Base-by-base conservation (phyloP, 1,140 invertebrate genomes). In the Octopus sinensis region DNA sequence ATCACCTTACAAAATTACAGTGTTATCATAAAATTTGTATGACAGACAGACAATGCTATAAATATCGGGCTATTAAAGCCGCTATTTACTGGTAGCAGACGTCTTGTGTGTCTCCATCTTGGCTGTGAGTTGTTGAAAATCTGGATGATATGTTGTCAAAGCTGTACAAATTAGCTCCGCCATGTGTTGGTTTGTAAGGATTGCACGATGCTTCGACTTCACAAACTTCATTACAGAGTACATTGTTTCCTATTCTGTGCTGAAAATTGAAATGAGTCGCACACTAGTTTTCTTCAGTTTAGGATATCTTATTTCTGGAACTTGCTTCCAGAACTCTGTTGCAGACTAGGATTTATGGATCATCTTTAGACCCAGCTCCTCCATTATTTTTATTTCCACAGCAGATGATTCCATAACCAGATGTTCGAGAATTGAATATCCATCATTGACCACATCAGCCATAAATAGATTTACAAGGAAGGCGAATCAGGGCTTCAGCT, bases 381-480 rank as follows among this genome's bases (percentile, higher is more conserved):
- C 62, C 62, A 68, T 13, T 68, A 68, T 1, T 68, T 68, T n/a
- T 3, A 1, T 68, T 68, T 68, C 62, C n/a, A 68, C n/a, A 68
- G 62, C n/a, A 68, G 62, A 68, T 68, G 62, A 13, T 68, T 68
- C 62, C n/a, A n/a, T n/a, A 68, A 68, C 62, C 62, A 68, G 62
- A 68, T 12, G 62, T 68, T 68, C n/a, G 62, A 68, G 62, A 68
- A 68, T 68, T 13, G 1, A 3, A 68, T n/a, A 68, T 13, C 62
- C 62, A 68, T 68, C n/a, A n/a, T 68, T 68, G 62, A 68, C 62
- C 62, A 68, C 62, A 68, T 68, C 62, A 68, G 3, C 62, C 62
- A 68, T 68, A n/a, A 68, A 68, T 68, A n/a, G 62, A n/a, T 68
- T 68, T n/a, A 68, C 62, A 68, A 43, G 30, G 2, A 68, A 68